These are phyloP conservation scores for Orchesella flavescens DNA, from an alignment of 2,888 invertebrate genomes.

Conservation along the genomic window DNA sequence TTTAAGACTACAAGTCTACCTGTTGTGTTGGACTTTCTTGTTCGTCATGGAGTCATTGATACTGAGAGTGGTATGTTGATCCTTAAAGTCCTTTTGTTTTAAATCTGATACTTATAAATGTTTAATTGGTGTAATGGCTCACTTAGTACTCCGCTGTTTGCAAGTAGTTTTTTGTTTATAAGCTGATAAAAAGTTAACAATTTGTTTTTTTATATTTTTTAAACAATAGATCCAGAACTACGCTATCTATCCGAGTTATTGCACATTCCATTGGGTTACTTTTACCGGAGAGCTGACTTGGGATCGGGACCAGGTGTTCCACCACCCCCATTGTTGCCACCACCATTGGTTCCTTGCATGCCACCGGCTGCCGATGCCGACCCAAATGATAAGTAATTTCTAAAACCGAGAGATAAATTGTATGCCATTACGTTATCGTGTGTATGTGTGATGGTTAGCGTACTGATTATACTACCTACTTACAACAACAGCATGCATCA, in stretches of 20 bases:
- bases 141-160: no score
- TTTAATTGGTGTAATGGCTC: no score
- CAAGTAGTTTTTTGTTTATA: no score
- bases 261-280: conserved; percentile 83
- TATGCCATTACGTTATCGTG: conserved; percentile 33
- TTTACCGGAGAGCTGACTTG: conserved; percentile 51
- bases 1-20: conserved; percentile 96
- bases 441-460: not conserved
- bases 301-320: conserved; percentile 29
- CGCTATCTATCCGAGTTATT: conserved; percentile 88
- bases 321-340: conserved; percentile 43
- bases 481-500: conserved; percentile 24
- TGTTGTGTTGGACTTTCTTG: conserved; percentile 91
- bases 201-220: not conserved
- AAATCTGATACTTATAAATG: no score
- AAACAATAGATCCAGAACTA: conserved; percentile 87
- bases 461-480: conserved; percentile 43
- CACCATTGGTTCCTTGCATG: conserved; percentile 49
- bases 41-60: conserved; percentile 90
- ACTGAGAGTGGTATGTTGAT: conserved; percentile 86
- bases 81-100: not conserved
- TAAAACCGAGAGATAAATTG: conserved; percentile 35
- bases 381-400: conserved; percentile 20
- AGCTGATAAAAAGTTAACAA: not conserved
- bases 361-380: conserved; percentile 25